Evolutionary conservation across 2,888 invertebrate species (phyloP).

Genomic region (Lycaena phlaeas): DNA sequence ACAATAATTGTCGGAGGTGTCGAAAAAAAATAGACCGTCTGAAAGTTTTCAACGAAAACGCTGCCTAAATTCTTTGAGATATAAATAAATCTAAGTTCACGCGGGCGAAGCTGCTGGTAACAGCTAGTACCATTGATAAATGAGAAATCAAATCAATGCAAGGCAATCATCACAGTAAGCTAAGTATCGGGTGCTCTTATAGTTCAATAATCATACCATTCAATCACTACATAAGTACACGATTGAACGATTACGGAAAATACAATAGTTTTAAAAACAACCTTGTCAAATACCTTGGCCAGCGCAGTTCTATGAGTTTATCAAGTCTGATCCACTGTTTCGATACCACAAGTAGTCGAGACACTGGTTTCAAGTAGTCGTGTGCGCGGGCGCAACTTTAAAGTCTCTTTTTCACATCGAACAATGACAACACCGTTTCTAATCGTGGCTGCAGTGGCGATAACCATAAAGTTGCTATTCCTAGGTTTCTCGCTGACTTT

Average conservation of each 20-base stretch:
- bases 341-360: neutral
- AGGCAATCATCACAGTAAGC: neutral
- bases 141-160: neutral
- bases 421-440: slow-evolving; percentile 34
- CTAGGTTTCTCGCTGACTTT: slow-evolving; percentile 51
- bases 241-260: neutral
- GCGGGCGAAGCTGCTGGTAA: too few relatives aligned
- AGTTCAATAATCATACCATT: too few relatives aligned
- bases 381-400: neutral
- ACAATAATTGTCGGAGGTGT: too few relatives aligned
- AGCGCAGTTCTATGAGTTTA: neutral
- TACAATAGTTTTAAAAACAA: neutral
- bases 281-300: neutral
- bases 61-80: too few relatives aligned
- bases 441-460: slow-evolving; percentile 50
- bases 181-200: too few relatives aligned
- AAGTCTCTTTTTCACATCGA: neutral
- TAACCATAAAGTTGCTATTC: slow-evolving; percentile 46
- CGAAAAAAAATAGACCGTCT: too few relatives aligned
- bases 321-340: neutral
- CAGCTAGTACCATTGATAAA: neutral
- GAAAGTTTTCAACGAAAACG: too few relatives aligned
- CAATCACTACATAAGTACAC: neutral
- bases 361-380: neutral
- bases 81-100: too few relatives aligned